These are phyloP conservation scores for Microtus pennsylvanicus DNA, from an alignment of 2,113 vertebrate genomes.

Conservation along the genomic window DNA sequence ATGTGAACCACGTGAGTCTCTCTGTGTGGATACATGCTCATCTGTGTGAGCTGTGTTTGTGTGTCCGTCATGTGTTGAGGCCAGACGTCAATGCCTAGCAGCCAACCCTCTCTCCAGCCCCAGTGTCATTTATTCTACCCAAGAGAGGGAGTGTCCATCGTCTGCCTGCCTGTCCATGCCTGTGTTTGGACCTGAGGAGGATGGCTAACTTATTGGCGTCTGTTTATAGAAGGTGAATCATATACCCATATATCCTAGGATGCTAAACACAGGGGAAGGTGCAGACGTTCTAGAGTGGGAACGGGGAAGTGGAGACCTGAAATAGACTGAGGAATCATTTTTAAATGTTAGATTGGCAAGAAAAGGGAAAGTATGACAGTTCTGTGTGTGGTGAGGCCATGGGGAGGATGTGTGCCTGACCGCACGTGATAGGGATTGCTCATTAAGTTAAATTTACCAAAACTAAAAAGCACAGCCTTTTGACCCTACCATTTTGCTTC, in stretches of 20 bases:
- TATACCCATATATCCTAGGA: neutral
- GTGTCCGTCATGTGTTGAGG: neutral
- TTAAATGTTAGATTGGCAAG: neutral
- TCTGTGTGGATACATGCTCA: neutral
- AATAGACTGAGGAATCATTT: neutral
- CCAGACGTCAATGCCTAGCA: too few relatives aligned
- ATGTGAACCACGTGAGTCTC: neutral
- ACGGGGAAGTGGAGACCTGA: neutral
- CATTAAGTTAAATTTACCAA: neutral
- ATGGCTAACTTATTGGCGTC: neutral
- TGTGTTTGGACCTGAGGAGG: neutral
- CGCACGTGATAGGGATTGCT: neutral
- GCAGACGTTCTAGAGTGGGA: neutral
- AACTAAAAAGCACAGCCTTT: neutral
- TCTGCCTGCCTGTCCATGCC: neutral
- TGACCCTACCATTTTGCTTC: neutral
- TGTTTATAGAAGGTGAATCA: neutral
- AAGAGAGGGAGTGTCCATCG: neutral
- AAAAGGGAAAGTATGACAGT: neutral
- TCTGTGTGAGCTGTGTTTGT: neutral
- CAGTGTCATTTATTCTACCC: neutral
- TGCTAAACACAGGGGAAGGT: neutral
- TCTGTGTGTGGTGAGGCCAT: neutral
- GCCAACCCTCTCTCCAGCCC: neutral
- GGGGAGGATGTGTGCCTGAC: neutral